A percentile compares a stretch with the other conserved stretches of the same genome.
Conservation (phyloP, 2,888 invertebrate species). For the Drosophila anomalata region DNA sequence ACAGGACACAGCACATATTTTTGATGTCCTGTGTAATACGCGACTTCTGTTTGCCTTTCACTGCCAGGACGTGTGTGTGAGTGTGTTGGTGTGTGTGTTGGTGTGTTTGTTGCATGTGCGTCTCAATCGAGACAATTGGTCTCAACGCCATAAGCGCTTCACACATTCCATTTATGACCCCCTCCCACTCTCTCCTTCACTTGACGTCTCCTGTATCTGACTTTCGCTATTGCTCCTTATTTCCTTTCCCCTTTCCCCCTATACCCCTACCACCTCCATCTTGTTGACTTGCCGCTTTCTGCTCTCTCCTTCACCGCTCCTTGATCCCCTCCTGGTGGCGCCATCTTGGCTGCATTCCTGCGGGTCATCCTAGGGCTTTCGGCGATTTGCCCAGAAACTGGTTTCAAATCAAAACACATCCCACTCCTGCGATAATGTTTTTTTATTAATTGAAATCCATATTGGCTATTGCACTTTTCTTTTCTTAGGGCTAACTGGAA, state of each 20-base stretch:
- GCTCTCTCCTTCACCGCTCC: neutral
- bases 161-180: constrained; percentile 73
- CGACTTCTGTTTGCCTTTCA: constrained; percentile 46
- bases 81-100: constrained; percentile 8
- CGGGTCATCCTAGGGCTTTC: neutral
- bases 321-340: neutral
- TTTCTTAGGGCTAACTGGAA: too few relatives aligned
- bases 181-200: neutral
- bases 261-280: neutral
- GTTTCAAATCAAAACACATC: neutral
- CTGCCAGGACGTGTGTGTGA: neutral
- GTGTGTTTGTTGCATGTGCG: constrained; percentile 28
- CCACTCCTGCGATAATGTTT: too few relatives aligned
- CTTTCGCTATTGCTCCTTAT: neutral
- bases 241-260: neutral
- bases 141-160: constrained; percentile 67
- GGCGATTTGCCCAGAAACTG: neutral
- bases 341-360: neutral
- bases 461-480: too few relatives aligned
- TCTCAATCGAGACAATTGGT: constrained; percentile 74
- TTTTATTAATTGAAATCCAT: too few relatives aligned
- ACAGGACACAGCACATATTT: constrained; percentile 12
- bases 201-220: neutral
- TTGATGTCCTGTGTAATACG: constrained; percentile 39
- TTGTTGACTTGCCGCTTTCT: neutral